These are phyloP conservation scores for Scarus forsteni DNA, from an alignment of 2,797 vertebrate species.

Conservation along the genomic window DNA sequence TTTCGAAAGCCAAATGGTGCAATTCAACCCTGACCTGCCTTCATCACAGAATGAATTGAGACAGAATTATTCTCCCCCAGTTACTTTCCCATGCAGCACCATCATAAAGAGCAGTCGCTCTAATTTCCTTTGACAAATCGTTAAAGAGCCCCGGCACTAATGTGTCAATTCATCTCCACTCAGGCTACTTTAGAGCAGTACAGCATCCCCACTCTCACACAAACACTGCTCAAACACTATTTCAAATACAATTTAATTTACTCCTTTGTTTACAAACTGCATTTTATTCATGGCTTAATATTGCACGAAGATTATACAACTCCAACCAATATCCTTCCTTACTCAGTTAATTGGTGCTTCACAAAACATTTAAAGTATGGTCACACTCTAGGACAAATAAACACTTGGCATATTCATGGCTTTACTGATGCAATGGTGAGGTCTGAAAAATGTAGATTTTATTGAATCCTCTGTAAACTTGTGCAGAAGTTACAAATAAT, in stretches of 20 bases:
- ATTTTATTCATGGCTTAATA: background rate
- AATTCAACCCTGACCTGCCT: conserved; percentile 85
- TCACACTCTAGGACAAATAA: too few relatives aligned
- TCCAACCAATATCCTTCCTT: too few relatives aligned
- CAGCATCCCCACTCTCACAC: conserved; percentile 28
- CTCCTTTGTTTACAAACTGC: background rate
- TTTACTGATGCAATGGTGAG: too few relatives aligned
- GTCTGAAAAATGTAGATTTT: too few relatives aligned
- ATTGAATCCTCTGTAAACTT: too few relatives aligned
- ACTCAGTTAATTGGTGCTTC: background rate
- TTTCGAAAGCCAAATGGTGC: conserved; percentile 85
- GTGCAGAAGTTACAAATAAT: too few relatives aligned
- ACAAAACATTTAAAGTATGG: too few relatives aligned
- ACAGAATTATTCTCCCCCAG: conserved; percentile 80
- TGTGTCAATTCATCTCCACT: conserved; percentile 73
- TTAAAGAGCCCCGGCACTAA: conserved; percentile 76
- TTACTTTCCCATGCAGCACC: conserved; percentile 74
- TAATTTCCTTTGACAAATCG: conserved; percentile 85
- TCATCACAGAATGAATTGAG: conserved; percentile 80
- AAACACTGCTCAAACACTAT: conserved; percentile 27
- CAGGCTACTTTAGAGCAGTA: conserved; percentile 57
- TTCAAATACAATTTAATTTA: conserved; percentile 10
- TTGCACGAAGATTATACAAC: too few relatives aligned
- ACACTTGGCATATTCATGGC: too few relatives aligned
- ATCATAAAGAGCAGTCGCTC: conserved; percentile 74